A percentile compares a stretch with the other conserved stretches of the same genome.
These are phyloP conservation scores for Harmothoe impar DNA, from an alignment of 2,888 invertebrate species.

Conservation along the genomic window DNA sequence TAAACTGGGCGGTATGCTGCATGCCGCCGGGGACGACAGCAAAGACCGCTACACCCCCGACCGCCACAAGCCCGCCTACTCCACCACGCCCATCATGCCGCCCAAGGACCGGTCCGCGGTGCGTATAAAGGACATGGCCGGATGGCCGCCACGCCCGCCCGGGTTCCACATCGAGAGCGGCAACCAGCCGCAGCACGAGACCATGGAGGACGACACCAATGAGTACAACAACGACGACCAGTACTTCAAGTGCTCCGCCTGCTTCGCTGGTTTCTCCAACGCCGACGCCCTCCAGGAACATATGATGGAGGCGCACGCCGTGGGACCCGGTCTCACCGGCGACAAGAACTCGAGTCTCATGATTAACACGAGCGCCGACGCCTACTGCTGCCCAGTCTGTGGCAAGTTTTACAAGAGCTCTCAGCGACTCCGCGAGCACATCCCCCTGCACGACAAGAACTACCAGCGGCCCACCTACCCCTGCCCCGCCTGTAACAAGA, in stretches of 20 bases:
- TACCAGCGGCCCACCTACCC: conserved; percentile 68
- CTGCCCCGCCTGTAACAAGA: conserved; percentile 69
- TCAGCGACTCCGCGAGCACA: conserved; percentile 69
- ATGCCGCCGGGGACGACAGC: not conserved
- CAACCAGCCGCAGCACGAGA: not conserved
- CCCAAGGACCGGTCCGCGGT: conserved; percentile 27
- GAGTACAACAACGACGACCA: conserved; percentile 7
- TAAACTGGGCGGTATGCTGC: not conserved
- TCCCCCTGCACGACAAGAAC: conserved; percentile 69
- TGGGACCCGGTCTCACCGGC: conserved; percentile 56
- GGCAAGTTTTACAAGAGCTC: conserved; percentile 70
- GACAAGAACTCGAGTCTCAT: conserved; percentile 9
- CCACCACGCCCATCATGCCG: conserved; percentile 45
- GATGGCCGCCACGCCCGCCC: conserved; percentile 47
- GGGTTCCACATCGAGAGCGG: not conserved
- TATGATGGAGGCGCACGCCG: conserved; percentile 66
- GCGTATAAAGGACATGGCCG: not conserved
- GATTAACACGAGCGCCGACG: conserved; percentile 53
- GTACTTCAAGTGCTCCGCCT: conserved; percentile 62
- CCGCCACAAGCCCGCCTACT: conserved; percentile 6
- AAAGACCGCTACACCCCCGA: conserved; percentile 49
- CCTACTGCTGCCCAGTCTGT: conserved; percentile 67
- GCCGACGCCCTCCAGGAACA: conserved; percentile 64
- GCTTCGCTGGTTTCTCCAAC: conserved; percentile 43
- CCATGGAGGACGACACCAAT: not conserved